Conservation (phyloP, 2,797 vertebrate genomes). For the Gadopsis marmoratus region DNA sequence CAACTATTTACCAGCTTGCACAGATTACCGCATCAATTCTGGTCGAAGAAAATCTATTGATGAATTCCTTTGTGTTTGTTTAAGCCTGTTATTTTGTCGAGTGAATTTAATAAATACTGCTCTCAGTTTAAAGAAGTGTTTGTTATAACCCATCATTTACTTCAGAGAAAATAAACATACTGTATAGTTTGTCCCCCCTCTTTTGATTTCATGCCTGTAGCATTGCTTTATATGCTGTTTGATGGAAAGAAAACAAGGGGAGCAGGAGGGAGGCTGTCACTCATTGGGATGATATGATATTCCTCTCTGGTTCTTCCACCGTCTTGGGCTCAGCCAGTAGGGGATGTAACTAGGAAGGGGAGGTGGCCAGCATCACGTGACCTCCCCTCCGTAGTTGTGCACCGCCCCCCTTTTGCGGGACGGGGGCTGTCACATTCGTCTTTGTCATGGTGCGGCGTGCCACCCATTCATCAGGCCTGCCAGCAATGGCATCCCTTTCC, state of each 20-base stretch:
- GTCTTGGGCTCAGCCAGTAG: slow-evolving; percentile 59
- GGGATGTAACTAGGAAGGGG: slow-evolving; percentile 63
- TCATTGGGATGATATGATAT: slow-evolving; percentile 45
- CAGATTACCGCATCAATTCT: slow-evolving; percentile 73
- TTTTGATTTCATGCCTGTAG: slow-evolving; percentile 18
- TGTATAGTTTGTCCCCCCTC: neutral
- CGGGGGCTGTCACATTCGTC: slow-evolving; percentile 88
- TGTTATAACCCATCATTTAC: slow-evolving; percentile 49
- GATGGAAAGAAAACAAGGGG: slow-evolving; percentile 18
- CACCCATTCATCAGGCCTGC: slow-evolving; percentile 90
- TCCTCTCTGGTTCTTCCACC: slow-evolving; percentile 43
- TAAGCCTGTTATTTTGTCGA: slow-evolving; percentile 60
- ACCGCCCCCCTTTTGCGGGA: slow-evolving; percentile 80
- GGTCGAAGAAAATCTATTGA: slow-evolving; percentile 69
- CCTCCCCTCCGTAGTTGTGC: slow-evolving; percentile 73
- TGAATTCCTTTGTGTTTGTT: slow-evolving; percentile 70
- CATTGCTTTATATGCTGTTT: slow-evolving; percentile 13
- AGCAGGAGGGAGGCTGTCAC: slow-evolving; percentile 12
- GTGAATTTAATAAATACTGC: slow-evolving; percentile 63
- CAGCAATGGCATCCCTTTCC: slow-evolving; percentile 85
- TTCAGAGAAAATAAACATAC: slow-evolving; percentile 31
- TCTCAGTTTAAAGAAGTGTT: slow-evolving; percentile 50
- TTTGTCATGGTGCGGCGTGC: slow-evolving; percentile 85
- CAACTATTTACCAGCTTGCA: slow-evolving; percentile 67
- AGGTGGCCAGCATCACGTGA: slow-evolving; percentile 77